Base-by-base conservation (phyloP, 1,140 invertebrate species). In the Sarcophaga bullata region DNA sequence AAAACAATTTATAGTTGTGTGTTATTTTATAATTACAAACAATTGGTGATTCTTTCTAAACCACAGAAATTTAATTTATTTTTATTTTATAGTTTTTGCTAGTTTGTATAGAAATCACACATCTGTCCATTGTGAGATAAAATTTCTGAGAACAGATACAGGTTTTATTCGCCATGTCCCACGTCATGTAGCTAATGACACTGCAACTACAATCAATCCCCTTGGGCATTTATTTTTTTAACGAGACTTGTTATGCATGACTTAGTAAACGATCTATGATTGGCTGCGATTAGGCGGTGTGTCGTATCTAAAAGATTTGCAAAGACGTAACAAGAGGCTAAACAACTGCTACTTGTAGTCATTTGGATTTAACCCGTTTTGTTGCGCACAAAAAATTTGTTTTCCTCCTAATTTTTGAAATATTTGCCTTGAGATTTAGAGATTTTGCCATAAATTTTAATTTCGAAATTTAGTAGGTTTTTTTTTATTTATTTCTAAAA, bases 231-330 rank as follows among this genome's bases (percentile, higher is more conserved):
- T 37, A 37, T 37, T 37, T 37, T 37, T 37, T 37, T 37, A 68
- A 68, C 62, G 62, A 68, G 62, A 68, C 62, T 68, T 19, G 62
- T 68, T 68, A 19, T 68, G 62, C 62, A 68, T 25, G 62, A 68
- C 62, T 68, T 19, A 19, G 9, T 17, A 68, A 68, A 68, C 62
- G 62, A 68, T 68, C 25, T 78, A 50, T 78, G 75, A 78, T 78
- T 78, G 75, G 75, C 9, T 50, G 75, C 3, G n/a, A 10, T 17
- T 50, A 19, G 75, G 75, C 75, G 75, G 75, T 78, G 75, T 78
- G 75, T 78, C 75, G 75, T 50, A 15, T 68, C 62, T 68, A 9
- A n/a, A 25, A n/a, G 62, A n/a, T 19, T 68, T 68, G 62, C 19
- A 19, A 17, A 25, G n/a, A 68, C 47, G 9, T 5, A 15, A 49